Conservation (phyloP, 2,797 vertebrate species). For the Steatocranus sp. region DNA sequence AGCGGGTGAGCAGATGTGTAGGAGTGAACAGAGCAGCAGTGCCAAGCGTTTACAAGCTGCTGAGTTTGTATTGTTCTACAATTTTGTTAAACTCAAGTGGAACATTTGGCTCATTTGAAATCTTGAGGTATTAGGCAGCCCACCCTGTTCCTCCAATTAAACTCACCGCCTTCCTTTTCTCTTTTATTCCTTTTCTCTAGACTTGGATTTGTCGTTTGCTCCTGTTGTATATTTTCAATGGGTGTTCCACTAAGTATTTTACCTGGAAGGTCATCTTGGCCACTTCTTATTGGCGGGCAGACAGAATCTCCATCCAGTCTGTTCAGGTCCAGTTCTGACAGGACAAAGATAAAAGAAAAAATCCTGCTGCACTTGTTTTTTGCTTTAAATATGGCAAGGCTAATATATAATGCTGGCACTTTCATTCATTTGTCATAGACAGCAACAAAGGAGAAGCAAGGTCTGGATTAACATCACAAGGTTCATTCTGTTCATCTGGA, state of each 20-base stretch:
- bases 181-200: background rate
- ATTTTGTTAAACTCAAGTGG: slow-evolving; percentile 40
- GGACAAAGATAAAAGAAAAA: background rate
- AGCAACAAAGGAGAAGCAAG: background rate
- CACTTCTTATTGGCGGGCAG: slow-evolving; percentile 76
- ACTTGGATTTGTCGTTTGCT: background rate
- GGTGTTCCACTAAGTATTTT: background rate
- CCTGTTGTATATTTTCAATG: background rate
- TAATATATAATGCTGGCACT: background rate
- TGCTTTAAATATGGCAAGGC: background rate
- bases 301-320: slow-evolving; percentile 77
- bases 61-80: slow-evolving; percentile 60
- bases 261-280: slow-evolving; percentile 85
- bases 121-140: slow-evolving; percentile 13
- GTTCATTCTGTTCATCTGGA: background rate
- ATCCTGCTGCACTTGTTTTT: background rate
- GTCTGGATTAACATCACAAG: slow-evolving; percentile 13
- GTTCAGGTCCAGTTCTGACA: slow-evolving; percentile 77
- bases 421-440: background rate
- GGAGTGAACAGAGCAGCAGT: background rate
- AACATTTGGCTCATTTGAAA: slow-evolving; percentile 64
- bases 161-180: slow-evolving; percentile 11
- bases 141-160: slow-evolving; percentile 51
- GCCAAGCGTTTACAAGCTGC: slow-evolving; percentile 66
- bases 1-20: slow-evolving; percentile 39